Conservation (phyloP, 2,113 vertebrate species). For the Rattus norvegicus region DNA sequence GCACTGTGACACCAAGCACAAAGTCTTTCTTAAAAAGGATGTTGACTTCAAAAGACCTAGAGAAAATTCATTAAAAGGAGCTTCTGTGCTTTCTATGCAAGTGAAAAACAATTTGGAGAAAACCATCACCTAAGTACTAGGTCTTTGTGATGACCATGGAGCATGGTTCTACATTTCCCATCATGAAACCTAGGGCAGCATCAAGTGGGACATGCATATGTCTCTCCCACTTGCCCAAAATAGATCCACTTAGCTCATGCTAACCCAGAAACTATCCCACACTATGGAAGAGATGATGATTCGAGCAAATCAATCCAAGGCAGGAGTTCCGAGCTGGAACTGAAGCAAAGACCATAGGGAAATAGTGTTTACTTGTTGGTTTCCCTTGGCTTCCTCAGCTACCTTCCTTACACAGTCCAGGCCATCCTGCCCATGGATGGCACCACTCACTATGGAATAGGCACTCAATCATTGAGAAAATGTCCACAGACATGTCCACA, state of each 20-base stretch:
- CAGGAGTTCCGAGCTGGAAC: not conserved
- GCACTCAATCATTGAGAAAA: not conserved
- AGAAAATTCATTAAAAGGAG: not conserved
- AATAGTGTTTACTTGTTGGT: not conserved
- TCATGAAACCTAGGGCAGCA: not conserved
- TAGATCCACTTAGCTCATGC: not conserved
- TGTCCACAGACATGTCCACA: not conserved
- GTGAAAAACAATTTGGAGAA: not conserved
- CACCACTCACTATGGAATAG: not conserved
- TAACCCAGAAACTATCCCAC: not conserved
- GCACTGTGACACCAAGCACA: not conserved
- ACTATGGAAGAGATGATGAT: not conserved
- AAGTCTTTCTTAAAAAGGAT: not conserved
- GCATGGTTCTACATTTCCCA: not conserved
- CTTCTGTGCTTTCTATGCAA: not conserved
- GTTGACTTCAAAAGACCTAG: not conserved
- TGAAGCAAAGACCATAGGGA: not conserved
- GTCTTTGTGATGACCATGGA: not conserved
- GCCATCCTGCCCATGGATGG: not conserved
- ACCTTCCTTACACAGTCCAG: not conserved
- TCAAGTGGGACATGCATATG: rapidly evolving
- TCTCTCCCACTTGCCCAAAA: not conserved
- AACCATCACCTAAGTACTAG: not conserved
- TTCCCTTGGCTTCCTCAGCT: not conserved
- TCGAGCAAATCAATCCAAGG: not conserved